These are phyloP conservation scores for Scaptodrosophila lebanonensis DNA, from an alignment of 1,140 invertebrate genomes.

Conservation along the genomic window DNA sequence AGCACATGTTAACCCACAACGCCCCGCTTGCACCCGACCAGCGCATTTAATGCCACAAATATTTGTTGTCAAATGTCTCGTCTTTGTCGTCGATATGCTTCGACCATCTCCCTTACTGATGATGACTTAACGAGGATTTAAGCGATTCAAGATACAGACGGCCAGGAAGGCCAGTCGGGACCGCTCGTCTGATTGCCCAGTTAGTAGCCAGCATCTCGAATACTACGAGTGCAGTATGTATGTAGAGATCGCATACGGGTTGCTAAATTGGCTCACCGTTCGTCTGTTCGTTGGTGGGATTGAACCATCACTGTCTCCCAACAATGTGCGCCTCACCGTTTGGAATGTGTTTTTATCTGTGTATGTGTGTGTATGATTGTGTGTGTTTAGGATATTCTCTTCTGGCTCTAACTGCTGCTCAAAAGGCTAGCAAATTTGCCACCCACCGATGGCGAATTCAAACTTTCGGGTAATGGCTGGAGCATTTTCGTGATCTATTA, in stretches of 20 bases:
- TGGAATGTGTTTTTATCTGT: too few relatives aligned
- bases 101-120: constrained; percentile 27
- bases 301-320: constrained; percentile 74
- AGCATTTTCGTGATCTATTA: too few relatives aligned
- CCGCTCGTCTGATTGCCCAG: constrained; percentile 3
- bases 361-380: too few relatives aligned
- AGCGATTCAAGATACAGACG: constrained; percentile 12
- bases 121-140: constrained; percentile 64
- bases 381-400: too few relatives aligned
- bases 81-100: constrained; percentile 25
- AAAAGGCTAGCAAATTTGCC: too few relatives aligned
- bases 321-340: constrained; percentile 44
- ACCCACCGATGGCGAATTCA: too few relatives aligned
- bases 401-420: too few relatives aligned
- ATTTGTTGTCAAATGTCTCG: constrained; percentile 70
- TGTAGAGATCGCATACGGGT: constrained; percentile 52
- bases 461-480: too few relatives aligned
- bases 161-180: neutral
- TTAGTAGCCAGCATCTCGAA: neutral
- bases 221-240: constrained; percentile 22
- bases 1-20: constrained; percentile 12
- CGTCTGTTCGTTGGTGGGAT: constrained; percentile 59
- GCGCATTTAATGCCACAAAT: constrained; percentile 69
- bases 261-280: constrained; percentile 67
- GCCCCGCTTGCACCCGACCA: neutral